Conservation (phyloP, 1,140 invertebrate species). For the Drosophila albomicans region DNA sequence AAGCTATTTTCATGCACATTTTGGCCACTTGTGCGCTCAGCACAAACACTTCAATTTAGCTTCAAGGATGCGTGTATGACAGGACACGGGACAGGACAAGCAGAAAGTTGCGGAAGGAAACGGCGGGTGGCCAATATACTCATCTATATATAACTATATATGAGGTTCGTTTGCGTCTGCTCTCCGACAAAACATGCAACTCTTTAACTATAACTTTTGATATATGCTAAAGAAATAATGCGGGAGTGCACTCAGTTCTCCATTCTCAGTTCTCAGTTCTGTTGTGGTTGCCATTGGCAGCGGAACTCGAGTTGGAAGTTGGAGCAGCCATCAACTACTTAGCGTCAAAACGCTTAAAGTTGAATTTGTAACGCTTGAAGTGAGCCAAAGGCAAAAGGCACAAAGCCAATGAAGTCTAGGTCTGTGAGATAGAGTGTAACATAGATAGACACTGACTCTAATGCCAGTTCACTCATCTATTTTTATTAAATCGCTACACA, state of each 20-base stretch:
- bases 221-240: constrained; percentile 82
- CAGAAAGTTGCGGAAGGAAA: constrained; percentile 73
- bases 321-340: constrained; percentile 74
- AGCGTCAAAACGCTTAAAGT: constrained; percentile 82
- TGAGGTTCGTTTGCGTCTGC: constrained; percentile 8
- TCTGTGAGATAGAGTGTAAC: constrained; percentile 12
- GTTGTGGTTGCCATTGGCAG: constrained; percentile 51
- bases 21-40: constrained; percentile 73
- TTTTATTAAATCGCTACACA: constrained; percentile 73
- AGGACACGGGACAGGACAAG: constrained; percentile 42
- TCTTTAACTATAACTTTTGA: constrained; percentile 83
- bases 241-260: constrained; percentile 66
- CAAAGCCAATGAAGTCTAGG: constrained; percentile 73
- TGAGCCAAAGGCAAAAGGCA: constrained; percentile 69
- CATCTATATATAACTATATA: constrained; percentile 15
- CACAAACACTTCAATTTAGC: constrained; percentile 81
- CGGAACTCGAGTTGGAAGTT: background rate
- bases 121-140: constrained; percentile 30
- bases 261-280: too few species aligned
- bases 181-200: constrained; percentile 53
- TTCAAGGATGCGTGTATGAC: constrained; percentile 64
- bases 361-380: constrained; percentile 82
- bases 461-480: constrained; percentile 77
- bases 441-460: constrained; percentile 40
- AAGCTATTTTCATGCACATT: constrained; percentile 82